Percentiles rank a stretch among this genome's conserved stretches.
Conservation (phyloP, 2,888 invertebrate genomes). For the Tetranychus truncatus region DNA sequence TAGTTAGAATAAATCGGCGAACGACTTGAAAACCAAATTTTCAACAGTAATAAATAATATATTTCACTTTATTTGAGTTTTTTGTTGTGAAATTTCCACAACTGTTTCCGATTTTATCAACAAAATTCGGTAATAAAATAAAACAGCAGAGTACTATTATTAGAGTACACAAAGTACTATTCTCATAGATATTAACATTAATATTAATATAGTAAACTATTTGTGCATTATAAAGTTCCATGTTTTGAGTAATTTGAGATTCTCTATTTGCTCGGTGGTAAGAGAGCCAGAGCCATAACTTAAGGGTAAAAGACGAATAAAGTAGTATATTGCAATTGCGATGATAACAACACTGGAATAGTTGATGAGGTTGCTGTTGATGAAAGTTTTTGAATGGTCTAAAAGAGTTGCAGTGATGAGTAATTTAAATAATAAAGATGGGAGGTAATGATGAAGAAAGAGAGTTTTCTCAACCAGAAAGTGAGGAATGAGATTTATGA, state of each 20-base stretch:
- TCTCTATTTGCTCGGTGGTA: conserved; percentile 51
- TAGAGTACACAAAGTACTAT: too few species aligned
- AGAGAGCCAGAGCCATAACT: conserved; percentile 64
- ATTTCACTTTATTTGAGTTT: too few species aligned
- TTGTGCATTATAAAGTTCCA: conserved; percentile 60
- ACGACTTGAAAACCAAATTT: too few species aligned
- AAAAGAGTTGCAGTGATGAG: conserved; percentile 40
- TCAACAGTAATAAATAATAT: too few species aligned
- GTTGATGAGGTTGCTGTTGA: conserved; percentile 7
- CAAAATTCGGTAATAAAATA: too few species aligned
- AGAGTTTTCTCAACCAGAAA: conserved; percentile 74
- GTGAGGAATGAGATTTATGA: conserved; percentile 71
- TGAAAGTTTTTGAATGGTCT: conserved; percentile 29
- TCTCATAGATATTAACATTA: too few species aligned
- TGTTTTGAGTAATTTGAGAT: conserved; percentile 69
- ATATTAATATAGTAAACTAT: neutral
- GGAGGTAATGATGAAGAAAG: conserved; percentile 82
- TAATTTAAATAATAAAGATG: conserved; percentile 71
- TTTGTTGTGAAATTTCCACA: too few species aligned
- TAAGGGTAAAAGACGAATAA: conserved; percentile 55
- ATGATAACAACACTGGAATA: conserved; percentile 8
- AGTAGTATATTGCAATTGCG: conserved; percentile 39
- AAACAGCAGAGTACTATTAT: too few species aligned
- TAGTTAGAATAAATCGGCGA: too few species aligned
- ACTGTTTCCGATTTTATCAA: too few species aligned